Evolutionary conservation across 2,113 vertebrate species (phyloP).

Genomic region (Alouatta palliata): DNA sequence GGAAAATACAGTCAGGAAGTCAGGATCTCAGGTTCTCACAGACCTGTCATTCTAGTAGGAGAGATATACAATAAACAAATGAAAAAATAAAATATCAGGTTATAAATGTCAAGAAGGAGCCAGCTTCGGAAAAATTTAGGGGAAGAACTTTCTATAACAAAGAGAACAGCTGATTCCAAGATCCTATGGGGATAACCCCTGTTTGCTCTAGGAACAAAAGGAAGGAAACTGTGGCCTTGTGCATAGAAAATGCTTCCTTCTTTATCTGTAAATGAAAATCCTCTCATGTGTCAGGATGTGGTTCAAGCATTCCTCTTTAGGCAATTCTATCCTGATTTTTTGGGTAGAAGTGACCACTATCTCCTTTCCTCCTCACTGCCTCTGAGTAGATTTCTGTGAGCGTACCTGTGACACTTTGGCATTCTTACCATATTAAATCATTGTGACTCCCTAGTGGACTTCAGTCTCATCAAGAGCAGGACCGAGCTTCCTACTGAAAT

Average conservation of each 20-base stretch:
- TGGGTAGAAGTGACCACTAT: not conserved
- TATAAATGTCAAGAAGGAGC: conserved; percentile 14
- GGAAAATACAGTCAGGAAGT: not conserved
- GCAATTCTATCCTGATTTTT: not conserved
- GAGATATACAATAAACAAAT: conserved; percentile 24
- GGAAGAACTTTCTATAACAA: conserved; percentile 17
- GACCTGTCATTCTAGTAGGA: not conserved
- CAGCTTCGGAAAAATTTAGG: not conserved
- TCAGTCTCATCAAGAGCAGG: not conserved
- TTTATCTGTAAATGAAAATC: conserved; percentile 4
- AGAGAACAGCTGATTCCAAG: not conserved
- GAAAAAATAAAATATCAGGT: not conserved
- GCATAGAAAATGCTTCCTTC: not conserved
- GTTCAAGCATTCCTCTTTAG: not conserved
- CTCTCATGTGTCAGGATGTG: not conserved
- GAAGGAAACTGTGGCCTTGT: not conserved
- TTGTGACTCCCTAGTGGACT: not conserved
- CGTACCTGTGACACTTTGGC: not conserved
- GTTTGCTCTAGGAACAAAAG: not conserved
- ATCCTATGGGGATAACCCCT: not conserved
- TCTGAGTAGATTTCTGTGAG: not conserved
- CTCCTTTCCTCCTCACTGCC: not conserved
- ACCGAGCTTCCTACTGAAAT: not conserved
- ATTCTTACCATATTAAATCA: not conserved
- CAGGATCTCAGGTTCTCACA: not conserved